Evolutionary conservation across 2,113 vertebrate genomes (phyloP).

Genomic region (Rhadina sibilatrix): DNA sequence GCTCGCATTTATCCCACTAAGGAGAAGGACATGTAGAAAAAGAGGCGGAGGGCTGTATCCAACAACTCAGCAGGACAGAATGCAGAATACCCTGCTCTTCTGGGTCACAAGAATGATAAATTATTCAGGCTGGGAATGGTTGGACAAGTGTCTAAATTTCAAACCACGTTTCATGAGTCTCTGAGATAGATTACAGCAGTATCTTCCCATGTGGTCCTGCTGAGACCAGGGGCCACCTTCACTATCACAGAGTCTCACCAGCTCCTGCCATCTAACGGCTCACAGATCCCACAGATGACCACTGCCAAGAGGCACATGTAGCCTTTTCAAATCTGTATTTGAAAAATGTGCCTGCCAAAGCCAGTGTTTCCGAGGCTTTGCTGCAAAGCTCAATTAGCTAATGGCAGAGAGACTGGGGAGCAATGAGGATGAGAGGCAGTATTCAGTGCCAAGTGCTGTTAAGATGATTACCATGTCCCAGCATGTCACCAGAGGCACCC

Average conservation of each 20-base stretch:
- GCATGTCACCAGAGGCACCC: background rate
- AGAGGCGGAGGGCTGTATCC: background rate
- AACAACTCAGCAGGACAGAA: background rate
- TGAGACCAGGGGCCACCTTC: background rate
- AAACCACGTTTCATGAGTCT: background rate
- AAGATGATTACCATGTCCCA: background rate
- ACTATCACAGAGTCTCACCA: background rate
- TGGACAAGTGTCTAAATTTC: background rate
- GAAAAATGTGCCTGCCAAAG: background rate
- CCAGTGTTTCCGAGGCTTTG: background rate
- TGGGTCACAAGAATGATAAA: background rate
- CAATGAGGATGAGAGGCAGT: background rate
- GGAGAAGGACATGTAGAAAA: background rate
- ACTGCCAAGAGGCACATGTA: background rate
- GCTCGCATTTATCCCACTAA: rapidly evolving
- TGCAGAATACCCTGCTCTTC: background rate
- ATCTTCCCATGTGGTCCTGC: background rate
- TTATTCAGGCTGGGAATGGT: background rate
- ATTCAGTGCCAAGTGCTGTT: background rate
- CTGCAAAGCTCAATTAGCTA: constrained; percentile 29
- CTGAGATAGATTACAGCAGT: background rate
- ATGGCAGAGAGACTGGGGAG: background rate
- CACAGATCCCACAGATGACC: rapidly evolving
- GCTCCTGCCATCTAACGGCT: background rate
- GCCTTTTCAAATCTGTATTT: background rate